Evolutionary conservation across 1,140 invertebrate genomes (phyloP).

Genomic region (Pseudachorutes palmiensis): DNA sequence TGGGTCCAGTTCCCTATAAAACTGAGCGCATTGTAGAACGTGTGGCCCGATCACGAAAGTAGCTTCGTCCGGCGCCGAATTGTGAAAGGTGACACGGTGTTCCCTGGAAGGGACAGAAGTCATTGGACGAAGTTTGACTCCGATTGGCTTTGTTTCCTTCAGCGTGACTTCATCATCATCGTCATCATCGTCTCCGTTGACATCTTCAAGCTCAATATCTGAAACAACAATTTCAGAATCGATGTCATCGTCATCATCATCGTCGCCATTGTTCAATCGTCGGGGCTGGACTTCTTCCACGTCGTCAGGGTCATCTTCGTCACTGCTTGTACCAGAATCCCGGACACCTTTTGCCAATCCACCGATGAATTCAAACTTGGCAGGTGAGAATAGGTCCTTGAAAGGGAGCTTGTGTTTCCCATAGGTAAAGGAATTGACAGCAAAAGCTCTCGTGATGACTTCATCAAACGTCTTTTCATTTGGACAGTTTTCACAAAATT

Average conservation of each 20-base stretch:
- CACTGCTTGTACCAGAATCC: constrained; percentile 36
- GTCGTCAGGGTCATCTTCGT: constrained; percentile 32
- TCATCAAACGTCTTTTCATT: constrained; percentile 57
- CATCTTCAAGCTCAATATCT: constrained; percentile 35
- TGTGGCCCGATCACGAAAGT: too few relatives aligned
- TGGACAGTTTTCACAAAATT: constrained; percentile 56
- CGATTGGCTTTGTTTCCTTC: neutral
- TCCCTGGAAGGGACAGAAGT: neutral
- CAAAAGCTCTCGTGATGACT: constrained; percentile 53
- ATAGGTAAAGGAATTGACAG: constrained; percentile 55
- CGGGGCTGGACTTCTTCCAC: neutral
- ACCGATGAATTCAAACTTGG: constrained; percentile 45
- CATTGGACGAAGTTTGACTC: neutral
- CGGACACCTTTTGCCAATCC: constrained; percentile 15
- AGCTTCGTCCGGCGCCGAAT: too few relatives aligned
- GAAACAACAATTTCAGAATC: constrained; percentile 40
- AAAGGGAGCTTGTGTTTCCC: constrained; percentile 57
- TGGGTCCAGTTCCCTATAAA: constrained; percentile 26
- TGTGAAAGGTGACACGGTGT: too few relatives aligned
- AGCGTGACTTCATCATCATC: neutral
- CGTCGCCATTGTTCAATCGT: constrained; percentile 20
- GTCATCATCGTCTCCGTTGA: constrained; percentile 11
- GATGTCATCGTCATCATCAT: constrained; percentile 15
- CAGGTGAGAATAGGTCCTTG: constrained; percentile 46
- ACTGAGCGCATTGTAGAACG: constrained; percentile 15